These are phyloP conservation scores for Hipposideros larvatus DNA, from an alignment of 2,797 vertebrate genomes.

Conservation along the genomic window DNA sequence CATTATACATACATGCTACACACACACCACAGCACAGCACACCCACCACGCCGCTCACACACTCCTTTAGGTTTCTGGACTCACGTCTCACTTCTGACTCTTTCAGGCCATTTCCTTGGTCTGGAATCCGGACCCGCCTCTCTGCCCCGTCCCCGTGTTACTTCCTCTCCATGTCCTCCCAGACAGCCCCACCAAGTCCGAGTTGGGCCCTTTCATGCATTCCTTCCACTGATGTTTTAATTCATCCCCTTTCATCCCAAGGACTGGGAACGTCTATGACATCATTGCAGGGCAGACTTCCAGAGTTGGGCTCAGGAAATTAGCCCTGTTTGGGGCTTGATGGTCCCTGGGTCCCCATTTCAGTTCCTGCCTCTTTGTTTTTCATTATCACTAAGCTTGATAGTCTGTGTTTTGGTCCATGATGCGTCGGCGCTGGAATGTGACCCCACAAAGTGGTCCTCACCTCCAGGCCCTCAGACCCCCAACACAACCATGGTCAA, in stretches of 20 bases:
- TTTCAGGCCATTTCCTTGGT: rapidly evolving
- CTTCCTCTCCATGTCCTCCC: background rate
- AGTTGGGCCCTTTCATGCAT: too few relatives aligned
- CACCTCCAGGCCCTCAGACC: background rate
- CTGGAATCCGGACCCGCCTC: background rate
- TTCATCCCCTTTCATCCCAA: rapidly evolving
- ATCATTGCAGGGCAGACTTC: rapidly evolving
- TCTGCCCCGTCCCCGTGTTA: too few relatives aligned
- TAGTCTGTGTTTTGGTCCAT: background rate
- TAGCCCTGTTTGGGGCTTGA: background rate
- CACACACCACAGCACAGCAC: too few relatives aligned
- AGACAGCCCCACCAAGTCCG: background rate
- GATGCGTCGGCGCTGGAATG: rapidly evolving
- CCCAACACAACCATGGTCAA: rapidly evolving
- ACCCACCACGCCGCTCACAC: too few relatives aligned
- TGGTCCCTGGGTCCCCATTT: too few relatives aligned
- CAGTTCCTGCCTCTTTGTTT: rapidly evolving
- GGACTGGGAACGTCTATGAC: too few relatives aligned
- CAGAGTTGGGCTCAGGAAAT: rapidly evolving
- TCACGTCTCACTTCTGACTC: background rate
- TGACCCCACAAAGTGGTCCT: rapidly evolving
- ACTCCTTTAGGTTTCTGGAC: background rate
- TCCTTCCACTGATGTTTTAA: background rate
- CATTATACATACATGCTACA: background rate
- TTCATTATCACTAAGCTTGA: background rate